phyloP scores from a whole-genome alignment of 2,113 vertebrate species.

The Notothenia coriiceps region DNA sequence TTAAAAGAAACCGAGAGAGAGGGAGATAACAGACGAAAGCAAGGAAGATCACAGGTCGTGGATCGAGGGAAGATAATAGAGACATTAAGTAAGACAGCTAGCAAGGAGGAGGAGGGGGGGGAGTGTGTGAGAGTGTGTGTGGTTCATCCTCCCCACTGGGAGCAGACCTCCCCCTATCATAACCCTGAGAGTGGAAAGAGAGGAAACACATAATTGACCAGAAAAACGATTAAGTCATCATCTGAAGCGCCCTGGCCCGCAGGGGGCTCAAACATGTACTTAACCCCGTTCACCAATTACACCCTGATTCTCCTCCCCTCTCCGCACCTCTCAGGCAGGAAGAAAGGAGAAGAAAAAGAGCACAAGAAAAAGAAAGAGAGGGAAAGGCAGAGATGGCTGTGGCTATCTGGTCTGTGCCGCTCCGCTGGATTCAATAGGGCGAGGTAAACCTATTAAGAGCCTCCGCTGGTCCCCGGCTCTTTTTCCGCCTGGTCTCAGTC shows the following conservation, averaged over 20 bases:
- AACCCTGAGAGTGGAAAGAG: conserved; percentile 71
- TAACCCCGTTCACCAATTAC: conserved; percentile 99
- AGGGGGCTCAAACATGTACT: conserved; percentile 99
- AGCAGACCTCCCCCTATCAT: conserved; percentile 77
- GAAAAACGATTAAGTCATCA: conserved; percentile 99
- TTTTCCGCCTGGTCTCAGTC: conserved; percentile 88
- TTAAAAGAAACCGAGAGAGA: conserved; percentile 16
- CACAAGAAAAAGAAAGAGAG: conserved; percentile 73
- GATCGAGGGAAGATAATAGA: conserved; percentile 72
- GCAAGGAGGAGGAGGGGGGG: conserved; percentile 21
- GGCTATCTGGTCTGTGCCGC: conserved; percentile 94
- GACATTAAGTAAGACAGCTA: conserved; percentile 78
- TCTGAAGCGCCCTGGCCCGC: conserved; percentile 94
- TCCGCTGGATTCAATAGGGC: conserved; percentile 91
- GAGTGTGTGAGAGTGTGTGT: conserved; percentile 82
- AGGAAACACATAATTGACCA: conserved; percentile 99
- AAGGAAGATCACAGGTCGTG: conserved; percentile 38
- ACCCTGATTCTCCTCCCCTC: conserved; percentile 89
- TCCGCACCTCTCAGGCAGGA: conserved; percentile 88
- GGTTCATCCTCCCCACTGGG: conserved; percentile 76
- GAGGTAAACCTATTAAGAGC: conserved; percentile 97
- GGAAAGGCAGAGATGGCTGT: conserved; percentile 77
- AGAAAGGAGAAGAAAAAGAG: conserved; percentile 79
- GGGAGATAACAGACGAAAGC: conserved; percentile 46
- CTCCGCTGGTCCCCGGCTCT: conserved; percentile 79